phyloP scores from a whole-genome alignment of 2,888 invertebrate genomes.

The Griposia aprilina region DNA sequence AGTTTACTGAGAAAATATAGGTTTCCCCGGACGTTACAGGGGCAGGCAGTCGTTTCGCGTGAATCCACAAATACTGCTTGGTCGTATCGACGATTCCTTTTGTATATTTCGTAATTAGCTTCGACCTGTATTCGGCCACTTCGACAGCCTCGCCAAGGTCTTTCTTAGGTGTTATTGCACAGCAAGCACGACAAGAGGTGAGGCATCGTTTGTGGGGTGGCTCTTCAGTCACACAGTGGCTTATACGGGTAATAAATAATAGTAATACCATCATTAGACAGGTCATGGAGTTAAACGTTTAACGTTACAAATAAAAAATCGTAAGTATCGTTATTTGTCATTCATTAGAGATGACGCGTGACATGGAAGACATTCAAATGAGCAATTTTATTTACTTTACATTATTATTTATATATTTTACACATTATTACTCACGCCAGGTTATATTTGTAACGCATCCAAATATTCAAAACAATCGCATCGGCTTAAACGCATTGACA shows the following conservation, averaged over 20 bases:
- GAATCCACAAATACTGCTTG: not conserved
- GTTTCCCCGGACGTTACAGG: not conserved
- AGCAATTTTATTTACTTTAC: constrained; percentile 30
- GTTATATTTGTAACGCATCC: constrained; percentile 38
- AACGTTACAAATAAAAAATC: constrained; percentile 5
- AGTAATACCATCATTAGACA: constrained; percentile 24
- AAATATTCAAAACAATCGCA: constrained; percentile 57
- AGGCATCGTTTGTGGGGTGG: too few species aligned
- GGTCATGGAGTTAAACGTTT: not conserved
- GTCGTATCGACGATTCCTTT: not conserved
- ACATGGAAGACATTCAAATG: constrained; percentile 12
- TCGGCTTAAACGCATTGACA: constrained; percentile 45
- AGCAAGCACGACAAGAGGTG: not conserved
- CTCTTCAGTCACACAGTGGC: too few species aligned
- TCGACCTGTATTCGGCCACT: not conserved
- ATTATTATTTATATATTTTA: constrained; percentile 35
- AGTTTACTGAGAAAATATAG: not conserved
- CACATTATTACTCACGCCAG: constrained; percentile 43
- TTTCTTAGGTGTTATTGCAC: not conserved
- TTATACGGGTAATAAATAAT: not conserved
- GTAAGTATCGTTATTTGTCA: constrained; percentile 2
- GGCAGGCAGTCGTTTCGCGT: not conserved
- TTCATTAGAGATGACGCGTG: not conserved
- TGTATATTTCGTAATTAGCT: not conserved
- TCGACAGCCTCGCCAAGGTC: not conserved